A percentile compares a stretch with the other conserved stretches of the same genome.
Conservation (phyloP, 1,140 invertebrate species). For the Colletes latitarsis region DNA sequence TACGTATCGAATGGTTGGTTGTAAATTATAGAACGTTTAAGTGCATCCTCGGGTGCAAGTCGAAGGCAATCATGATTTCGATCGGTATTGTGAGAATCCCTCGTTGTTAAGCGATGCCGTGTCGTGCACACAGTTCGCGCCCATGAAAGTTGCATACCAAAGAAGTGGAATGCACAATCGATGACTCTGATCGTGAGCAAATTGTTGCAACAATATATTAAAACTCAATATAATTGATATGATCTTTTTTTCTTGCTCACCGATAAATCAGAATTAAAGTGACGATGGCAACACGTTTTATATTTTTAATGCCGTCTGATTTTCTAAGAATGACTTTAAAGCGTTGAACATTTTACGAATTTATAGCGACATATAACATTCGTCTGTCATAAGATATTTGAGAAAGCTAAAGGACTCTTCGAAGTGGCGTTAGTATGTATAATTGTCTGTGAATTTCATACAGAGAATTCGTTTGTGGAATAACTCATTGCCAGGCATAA, state of each 20-base stretch:
- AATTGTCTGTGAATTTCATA: background rate
- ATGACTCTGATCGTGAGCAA: background rate
- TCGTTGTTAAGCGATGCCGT: background rate
- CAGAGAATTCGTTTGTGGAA: background rate
- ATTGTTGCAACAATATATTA: background rate
- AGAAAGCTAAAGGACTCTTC: no score
- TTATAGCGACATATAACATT: no score
- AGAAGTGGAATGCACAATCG: background rate
- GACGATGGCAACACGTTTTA: background rate
- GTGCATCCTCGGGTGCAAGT: background rate
- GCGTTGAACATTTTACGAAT: no score
- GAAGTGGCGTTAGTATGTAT: no score
- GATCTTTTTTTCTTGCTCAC: no score
- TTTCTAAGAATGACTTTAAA: no score
- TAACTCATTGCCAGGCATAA: background rate
- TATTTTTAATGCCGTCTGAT: no score
- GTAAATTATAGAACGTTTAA: background rate
- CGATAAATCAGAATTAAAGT: background rate
- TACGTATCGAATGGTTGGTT: background rate
- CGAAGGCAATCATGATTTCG: background rate
- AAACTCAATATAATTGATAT: background rate
- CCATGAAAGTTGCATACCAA: background rate
- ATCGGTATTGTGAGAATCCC: background rate
- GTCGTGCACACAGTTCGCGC: background rate
- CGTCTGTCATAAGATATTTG: no score